phyloP scores from a whole-genome alignment of 2,888 invertebrate genomes.

The Nipponacmea schrenckii region DNA sequence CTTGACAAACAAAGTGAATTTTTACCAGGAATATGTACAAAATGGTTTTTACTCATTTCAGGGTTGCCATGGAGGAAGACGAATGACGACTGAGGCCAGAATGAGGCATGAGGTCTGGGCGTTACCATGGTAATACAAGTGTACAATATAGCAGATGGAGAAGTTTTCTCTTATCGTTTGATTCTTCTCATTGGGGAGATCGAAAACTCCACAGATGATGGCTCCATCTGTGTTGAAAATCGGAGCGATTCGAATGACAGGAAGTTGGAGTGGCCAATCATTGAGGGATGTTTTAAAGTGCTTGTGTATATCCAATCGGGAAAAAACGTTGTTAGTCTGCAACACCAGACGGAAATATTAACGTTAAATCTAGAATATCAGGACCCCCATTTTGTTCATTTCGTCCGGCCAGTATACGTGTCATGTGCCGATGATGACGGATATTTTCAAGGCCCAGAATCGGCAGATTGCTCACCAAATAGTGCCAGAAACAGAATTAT shows the following conservation, averaged over 20 bases:
- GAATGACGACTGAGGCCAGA: too few relatives aligned
- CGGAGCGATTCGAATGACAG: conserved; percentile 32
- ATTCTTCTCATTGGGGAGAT: conserved; percentile 62
- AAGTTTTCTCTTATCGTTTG: conserved; percentile 52
- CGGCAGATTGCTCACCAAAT: conserved; percentile 75
- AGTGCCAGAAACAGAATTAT: conserved; percentile 82
- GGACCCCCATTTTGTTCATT: conserved; percentile 60
- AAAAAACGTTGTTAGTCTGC: conserved; percentile 75
- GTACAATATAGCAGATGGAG: conserved; percentile 55
- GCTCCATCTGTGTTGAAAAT: conserved; percentile 50
- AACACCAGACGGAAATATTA: conserved; percentile 65
- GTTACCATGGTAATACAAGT: conserved; percentile 54
- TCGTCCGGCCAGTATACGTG: conserved; percentile 82
- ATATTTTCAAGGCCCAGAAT: conserved; percentile 78
- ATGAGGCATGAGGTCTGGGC: too few relatives aligned
- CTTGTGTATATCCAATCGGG: conserved; percentile 76
- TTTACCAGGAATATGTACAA: too few relatives aligned
- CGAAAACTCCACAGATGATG: conserved; percentile 48
- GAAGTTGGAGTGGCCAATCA: conserved; percentile 72
- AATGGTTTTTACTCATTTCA: too few relatives aligned
- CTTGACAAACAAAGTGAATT: too few relatives aligned
- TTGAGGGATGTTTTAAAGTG: conserved; percentile 78
- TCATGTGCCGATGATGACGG: conserved; percentile 84
- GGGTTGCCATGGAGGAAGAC: too few relatives aligned
- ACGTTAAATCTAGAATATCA: conserved; percentile 48